Conservation (phyloP, 2,888 invertebrate species). For the Alentia gelatinosa region DNA sequence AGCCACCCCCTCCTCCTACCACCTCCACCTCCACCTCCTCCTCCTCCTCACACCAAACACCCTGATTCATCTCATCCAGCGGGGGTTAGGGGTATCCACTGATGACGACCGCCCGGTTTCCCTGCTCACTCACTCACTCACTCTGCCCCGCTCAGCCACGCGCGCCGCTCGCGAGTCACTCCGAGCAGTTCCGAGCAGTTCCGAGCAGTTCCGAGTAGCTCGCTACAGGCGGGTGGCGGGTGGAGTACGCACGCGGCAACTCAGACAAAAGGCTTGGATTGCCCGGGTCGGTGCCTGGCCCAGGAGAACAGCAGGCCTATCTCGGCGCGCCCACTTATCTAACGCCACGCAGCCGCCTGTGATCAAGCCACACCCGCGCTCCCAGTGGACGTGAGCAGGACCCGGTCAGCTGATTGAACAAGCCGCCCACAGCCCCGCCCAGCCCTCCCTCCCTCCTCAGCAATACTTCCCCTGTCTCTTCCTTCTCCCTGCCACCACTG, state of each 20-base stretch:
- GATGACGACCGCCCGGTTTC: background rate
- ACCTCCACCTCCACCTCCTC: background rate
- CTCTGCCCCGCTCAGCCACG: background rate
- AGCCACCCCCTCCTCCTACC: background rate
- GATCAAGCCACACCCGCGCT: background rate
- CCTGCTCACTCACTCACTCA: background rate
- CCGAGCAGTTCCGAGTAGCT: background rate
- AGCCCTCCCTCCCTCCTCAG: background rate
- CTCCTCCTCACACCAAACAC: background rate
- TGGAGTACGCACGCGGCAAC: too few species aligned
- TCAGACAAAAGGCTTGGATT: background rate
- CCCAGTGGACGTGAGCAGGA: background rate
- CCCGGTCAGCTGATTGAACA: conserved; percentile 7
- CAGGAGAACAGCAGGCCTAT: background rate
- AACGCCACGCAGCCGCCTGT: conserved; percentile 26
- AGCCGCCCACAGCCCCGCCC: background rate
- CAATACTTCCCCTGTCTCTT: background rate
- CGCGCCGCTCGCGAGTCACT: background rate
- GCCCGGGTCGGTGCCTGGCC: background rate
- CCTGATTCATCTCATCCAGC: background rate
- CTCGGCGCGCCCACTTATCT: conserved; percentile 18
- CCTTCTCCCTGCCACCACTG: background rate
- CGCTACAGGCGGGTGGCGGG: background rate
- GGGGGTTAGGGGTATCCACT: background rate
- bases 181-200: background rate